phyloP scores from a whole-genome alignment of 2,888 invertebrate genomes.

The Eupithecia centaureata region DNA sequence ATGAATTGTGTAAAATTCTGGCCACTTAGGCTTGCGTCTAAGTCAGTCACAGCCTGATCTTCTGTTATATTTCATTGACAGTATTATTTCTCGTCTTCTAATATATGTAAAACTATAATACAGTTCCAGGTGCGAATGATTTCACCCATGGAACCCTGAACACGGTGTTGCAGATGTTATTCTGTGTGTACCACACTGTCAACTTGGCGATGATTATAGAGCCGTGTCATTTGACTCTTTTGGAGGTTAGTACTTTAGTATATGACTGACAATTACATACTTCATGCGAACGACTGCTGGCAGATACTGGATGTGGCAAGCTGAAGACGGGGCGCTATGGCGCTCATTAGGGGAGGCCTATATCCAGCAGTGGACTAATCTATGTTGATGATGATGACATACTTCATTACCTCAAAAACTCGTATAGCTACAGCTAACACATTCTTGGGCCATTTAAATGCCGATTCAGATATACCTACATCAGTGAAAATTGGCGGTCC shows the following conservation, averaged over 20 bases:
- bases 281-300: too few species aligned
- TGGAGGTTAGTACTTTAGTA: constrained; percentile 27
- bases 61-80: not conserved
- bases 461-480: too few species aligned
- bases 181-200: constrained; percentile 32
- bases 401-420: too few species aligned
- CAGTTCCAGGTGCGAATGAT: constrained; percentile 10
- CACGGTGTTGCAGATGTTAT: constrained; percentile 23
- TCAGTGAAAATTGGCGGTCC: too few species aligned
- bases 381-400: too few species aligned
- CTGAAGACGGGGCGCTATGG: too few species aligned
- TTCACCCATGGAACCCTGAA: not conserved
- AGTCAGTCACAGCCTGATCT: not conserved
- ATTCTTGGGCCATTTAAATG: too few species aligned
- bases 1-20: not conserved
- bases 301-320: too few species aligned
- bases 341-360: too few species aligned
- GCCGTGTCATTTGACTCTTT: constrained; percentile 37
- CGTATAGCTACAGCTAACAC: too few species aligned
- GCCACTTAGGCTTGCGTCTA: not conserved
- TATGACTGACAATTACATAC: too few species aligned
- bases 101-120: constrained; percentile 2
- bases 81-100: not conserved
- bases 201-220: constrained; percentile 36
- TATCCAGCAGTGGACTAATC: too few species aligned